Base-by-base conservation (phyloP, 1,140 invertebrate genomes). In the Dendrolimus kikuchii region DNA sequence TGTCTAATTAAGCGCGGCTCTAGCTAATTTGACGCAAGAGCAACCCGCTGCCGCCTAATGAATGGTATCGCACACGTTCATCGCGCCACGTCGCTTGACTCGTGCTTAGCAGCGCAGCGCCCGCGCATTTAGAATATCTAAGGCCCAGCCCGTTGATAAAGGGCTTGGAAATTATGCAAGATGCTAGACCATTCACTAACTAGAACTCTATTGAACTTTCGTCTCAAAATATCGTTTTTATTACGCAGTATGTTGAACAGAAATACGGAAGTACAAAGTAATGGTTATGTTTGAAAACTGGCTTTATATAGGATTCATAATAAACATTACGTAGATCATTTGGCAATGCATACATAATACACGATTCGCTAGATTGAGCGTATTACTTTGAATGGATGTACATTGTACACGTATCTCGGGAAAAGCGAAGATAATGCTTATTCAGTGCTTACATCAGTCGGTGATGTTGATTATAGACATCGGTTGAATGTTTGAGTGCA, bases 21-120 rank as follows among this genome's bases (percentile, higher is more conserved):
- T 62, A 62, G 69, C 76, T 86, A 86, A 86, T 86, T 86, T 86
- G 82, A 86, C 77, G 73, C 77, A 69, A 67, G 73, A 71, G 66
- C 59, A 57, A 56, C 61, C 66, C 57, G 63, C 68, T 62, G 68
- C 68, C 69, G 71, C 71, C 71, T 86, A 86, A 86, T 83, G 80
- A 86, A 86, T 82, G 67, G 76, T 86, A 86, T 86, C 82, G 74
- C 72, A 83, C 77, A 83, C 82, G 80, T 79, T 76, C 77, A 85
- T 85, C 81, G 67, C 64, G 43, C 72, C 74, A 74, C 75, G 75
- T 80, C 62, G 56, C 54, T 59, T 47, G 57, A 56, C 64, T 61
- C 66, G 68, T 64, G 63, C 64, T 62, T 58, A 60, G 58, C 40
- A 48, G 53, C 53, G 59, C 64, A 57, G 53, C 53, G 59, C 64